These are phyloP conservation scores for Heliothis virescens DNA, from an alignment of 1,140 invertebrate genomes.

Conservation along the genomic window DNA sequence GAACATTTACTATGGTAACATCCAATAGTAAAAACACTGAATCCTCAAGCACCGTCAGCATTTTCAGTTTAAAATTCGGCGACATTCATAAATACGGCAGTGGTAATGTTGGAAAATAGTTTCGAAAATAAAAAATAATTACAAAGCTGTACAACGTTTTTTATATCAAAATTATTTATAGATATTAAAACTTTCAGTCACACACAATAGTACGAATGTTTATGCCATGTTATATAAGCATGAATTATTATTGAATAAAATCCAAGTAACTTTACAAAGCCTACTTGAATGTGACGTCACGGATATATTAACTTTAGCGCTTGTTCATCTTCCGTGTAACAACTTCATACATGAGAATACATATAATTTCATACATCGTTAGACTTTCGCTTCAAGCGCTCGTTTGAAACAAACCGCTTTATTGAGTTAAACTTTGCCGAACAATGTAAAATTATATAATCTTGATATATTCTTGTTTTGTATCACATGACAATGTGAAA, in stretches of 20 bases:
- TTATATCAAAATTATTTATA: too few relatives aligned
- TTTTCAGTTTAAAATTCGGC: too few relatives aligned
- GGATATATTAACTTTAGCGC: slow-evolving; percentile 5
- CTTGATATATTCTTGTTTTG: too few relatives aligned
- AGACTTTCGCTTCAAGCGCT: not conserved
- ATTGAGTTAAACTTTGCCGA: not conserved
- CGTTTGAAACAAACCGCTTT: slow-evolving; percentile 14
- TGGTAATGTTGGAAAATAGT: too few relatives aligned
- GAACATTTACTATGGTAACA: too few relatives aligned
- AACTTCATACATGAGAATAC: not conserved
- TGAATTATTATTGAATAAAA: not conserved
- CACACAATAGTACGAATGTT: not conserved
- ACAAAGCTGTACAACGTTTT: too few relatives aligned
- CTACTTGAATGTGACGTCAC: not conserved
- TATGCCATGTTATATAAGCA: not conserved
- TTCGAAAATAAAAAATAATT: too few relatives aligned
- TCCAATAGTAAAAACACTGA: too few relatives aligned
- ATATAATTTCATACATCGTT: slow-evolving; percentile 25
- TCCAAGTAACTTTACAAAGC: not conserved
- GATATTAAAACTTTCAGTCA: too few relatives aligned
- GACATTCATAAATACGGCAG: too few relatives aligned
- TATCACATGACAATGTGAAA: not conserved
- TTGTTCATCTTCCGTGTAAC: not conserved
- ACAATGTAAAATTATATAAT: not conserved
- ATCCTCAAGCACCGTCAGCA: too few relatives aligned